Evolutionary conservation across 2,888 invertebrate genomes (phyloP), one percentile per base, ranked within the genome.

Genomic region (Gymnocheta viridis): DNA sequence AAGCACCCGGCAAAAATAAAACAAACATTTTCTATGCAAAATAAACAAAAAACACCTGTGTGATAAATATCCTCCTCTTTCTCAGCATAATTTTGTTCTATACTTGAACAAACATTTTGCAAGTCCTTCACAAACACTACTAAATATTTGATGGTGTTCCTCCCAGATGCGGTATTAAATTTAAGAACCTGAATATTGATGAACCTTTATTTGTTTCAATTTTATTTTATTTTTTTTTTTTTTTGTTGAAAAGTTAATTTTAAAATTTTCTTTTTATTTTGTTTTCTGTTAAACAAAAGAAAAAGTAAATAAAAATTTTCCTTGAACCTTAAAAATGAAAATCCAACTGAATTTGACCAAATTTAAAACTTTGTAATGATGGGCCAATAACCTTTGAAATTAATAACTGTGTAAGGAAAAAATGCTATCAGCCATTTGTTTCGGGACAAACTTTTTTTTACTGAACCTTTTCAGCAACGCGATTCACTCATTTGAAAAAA

Each of bases 21-120:
- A 51, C 32, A 70, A 54, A 49, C 27, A 56, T 27, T 76, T 64
- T 35, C 24, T 19, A 12, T 56, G 12, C 9, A 60, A 67, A 84
- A 79, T 79, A 82, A 64, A 69, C 54, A 62, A 82, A 62, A 82
- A 79, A 79, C 82, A 85, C 84, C 85, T 85, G 85, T 77, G 77
- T 41, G 58, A 58, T 72, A 24, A 24, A 51, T 19, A 29, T 70
- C 56, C 64, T 66, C 32, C 32, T 12, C 32, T 7, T 6, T 27
- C 5, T 2, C 54, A 44, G 2, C 44, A 24, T 32, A 2, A 27
- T 27, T 38, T 58, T 58, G 27, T 4, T 49, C 0, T 35, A 51
- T 14, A 44, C 35, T 60, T 38, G 60, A 41, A n/a, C 27, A 78
- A 69, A 62, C 56, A 38, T 60, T 60, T 69, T 56, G n/a, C 17